Evolutionary conservation across 2,888 invertebrate species (phyloP).

Genomic region (Papilio demoleus): DNA sequence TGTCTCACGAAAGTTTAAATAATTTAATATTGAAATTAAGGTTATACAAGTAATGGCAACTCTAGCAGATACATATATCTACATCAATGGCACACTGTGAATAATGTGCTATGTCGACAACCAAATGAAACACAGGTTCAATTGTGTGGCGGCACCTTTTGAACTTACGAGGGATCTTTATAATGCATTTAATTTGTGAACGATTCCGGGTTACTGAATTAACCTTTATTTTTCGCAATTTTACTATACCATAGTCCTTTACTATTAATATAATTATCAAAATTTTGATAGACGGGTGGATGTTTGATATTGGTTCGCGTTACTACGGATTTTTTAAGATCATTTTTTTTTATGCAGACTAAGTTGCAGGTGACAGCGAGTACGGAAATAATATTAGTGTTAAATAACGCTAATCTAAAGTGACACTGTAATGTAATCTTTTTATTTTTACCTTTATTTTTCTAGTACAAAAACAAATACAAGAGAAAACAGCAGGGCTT

Average conservation of each 20-base stretch:
- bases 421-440: too few relatives aligned
- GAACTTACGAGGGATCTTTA: constrained; percentile 41
- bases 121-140: constrained; percentile 70
- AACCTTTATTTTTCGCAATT: background rate
- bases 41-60: constrained; percentile 21
- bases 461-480: background rate
- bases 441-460: too few relatives aligned
- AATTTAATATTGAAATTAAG: constrained; percentile 7
- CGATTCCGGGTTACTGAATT: background rate
- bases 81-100: constrained; percentile 56
- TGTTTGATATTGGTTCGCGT: too few relatives aligned
- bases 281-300: too few relatives aligned
- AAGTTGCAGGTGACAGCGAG: too few relatives aligned
- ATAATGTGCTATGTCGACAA: constrained; percentile 70
- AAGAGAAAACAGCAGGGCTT: background rate
- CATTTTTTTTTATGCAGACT: too few relatives aligned
- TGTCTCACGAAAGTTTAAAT: too few relatives aligned
- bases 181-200: constrained; percentile 21
- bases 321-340: too few relatives aligned
- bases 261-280: too few relatives aligned
- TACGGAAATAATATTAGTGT: too few relatives aligned
- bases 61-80: constrained; percentile 55
- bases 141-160: constrained; percentile 53
- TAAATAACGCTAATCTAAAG: too few relatives aligned
- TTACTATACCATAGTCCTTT: background rate